Evolutionary conservation across 2,797 vertebrate genomes (phyloP).

Genomic region (Arremon aurantiirostris): DNA sequence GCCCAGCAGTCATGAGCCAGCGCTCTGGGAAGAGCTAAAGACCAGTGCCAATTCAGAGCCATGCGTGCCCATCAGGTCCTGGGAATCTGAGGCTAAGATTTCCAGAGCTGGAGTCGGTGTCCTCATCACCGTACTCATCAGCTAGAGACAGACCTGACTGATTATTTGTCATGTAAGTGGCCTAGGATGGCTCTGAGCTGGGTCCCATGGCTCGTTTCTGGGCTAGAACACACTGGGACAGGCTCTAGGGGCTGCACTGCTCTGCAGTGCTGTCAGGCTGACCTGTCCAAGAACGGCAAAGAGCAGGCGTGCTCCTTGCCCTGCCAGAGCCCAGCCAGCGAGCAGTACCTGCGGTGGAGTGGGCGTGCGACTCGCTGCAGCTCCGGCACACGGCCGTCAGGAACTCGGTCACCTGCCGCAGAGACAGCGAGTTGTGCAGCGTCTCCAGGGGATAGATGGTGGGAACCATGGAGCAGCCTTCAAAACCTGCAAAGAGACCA

Average conservation of each 20-base stretch:
- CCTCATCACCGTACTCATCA: accelerated
- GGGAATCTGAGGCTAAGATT: background rate
- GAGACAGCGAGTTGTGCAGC: constrained; percentile 96
- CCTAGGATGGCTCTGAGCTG: background rate
- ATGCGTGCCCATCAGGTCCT: background rate
- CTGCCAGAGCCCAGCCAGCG: background rate
- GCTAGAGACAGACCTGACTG: background rate
- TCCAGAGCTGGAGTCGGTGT: background rate
- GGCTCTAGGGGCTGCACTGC: background rate
- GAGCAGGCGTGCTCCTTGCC: background rate
- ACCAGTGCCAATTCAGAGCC: background rate
- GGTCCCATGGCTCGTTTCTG: background rate
- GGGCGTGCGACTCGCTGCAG: constrained; percentile 81
- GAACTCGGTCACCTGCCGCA: constrained; percentile 94
- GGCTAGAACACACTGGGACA: background rate
- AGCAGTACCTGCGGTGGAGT: constrained; percentile 84
- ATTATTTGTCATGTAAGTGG: background rate
- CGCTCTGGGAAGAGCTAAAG: background rate
- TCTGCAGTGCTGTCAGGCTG: background rate
- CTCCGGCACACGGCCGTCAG: constrained; percentile 86
- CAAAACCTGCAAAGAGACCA: constrained; percentile 86
- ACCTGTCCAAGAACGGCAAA: accelerated
- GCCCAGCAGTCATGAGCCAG: background rate
- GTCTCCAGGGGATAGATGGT: constrained; percentile 97
- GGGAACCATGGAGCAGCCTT: constrained; percentile 99